Percentiles rank a stretch among this genome's conserved stretches.
These are phyloP conservation scores for Dendrolimus pini DNA, from an alignment of 2,888 invertebrate species.

Conservation along the genomic window DNA sequence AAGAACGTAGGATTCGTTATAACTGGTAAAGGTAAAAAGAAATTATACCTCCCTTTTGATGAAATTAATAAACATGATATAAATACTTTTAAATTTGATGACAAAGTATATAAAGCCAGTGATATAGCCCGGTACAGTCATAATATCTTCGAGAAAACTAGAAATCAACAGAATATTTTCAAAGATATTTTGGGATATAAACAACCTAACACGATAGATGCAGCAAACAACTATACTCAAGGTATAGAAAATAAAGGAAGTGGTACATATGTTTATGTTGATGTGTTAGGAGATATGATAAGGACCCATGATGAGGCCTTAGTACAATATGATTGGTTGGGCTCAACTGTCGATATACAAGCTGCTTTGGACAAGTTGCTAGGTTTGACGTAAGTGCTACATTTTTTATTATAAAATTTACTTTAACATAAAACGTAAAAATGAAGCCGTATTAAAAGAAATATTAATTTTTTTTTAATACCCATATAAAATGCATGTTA, in stretches of 20 bases:
- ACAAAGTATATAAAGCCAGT: background rate
- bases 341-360: slow-evolving; percentile 42
- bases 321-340: slow-evolving; percentile 47
- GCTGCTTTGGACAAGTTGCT: slow-evolving; percentile 38
- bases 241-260: background rate
- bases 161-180: background rate
- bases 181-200: background rate
- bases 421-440: too few relatives aligned
- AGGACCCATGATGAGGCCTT: slow-evolving; percentile 27
- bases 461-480: too few relatives aligned
- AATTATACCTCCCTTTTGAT: background rate
- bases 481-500: too few relatives aligned
- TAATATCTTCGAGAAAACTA: background rate
- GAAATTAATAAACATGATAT: background rate
- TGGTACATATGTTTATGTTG: slow-evolving; percentile 22
- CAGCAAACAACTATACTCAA: background rate
- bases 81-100: background rate
- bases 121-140: slow-evolving; percentile 6
- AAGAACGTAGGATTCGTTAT: slow-evolving; percentile 5
- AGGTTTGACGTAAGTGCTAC: slow-evolving; percentile 40
- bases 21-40: background rate
- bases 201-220: background rate
- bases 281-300: slow-evolving; percentile 43
- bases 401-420: too few relatives aligned
- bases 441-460: too few relatives aligned